Conservation (phyloP, 2,113 vertebrate species). For the Ctenodactylus gundi region DNA sequence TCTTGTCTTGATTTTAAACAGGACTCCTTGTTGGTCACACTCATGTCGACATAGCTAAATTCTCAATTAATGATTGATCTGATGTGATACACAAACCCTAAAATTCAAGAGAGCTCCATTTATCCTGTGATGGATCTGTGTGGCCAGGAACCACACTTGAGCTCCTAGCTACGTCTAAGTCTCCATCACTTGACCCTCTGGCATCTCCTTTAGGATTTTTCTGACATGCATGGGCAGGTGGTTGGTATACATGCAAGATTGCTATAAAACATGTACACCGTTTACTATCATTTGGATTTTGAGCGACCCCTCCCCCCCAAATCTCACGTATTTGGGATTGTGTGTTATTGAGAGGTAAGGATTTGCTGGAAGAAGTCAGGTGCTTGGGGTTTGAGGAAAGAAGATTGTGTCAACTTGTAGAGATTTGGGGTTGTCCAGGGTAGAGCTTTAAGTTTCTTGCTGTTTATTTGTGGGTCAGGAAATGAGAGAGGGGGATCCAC, state of each 20-base stretch:
- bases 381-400: too few relatives aligned
- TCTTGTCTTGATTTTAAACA: neutral
- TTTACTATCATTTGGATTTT: too few relatives aligned
- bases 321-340: too few relatives aligned
- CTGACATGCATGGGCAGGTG: neutral
- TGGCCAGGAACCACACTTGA: neutral
- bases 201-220: neutral
- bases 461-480: too few relatives aligned
- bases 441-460: too few relatives aligned
- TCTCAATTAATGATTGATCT: neutral
- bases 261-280: rapidly evolving
- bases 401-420: too few relatives aligned
- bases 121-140: neutral
- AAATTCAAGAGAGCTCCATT: neutral
- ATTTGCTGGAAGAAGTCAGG: too few relatives aligned
- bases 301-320: too few relatives aligned
- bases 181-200: neutral
- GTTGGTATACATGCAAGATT: rapidly evolving
- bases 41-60: neutral
- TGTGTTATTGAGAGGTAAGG: too few relatives aligned
- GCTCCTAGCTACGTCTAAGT: neutral
- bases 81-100: neutral
- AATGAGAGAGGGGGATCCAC: too few relatives aligned
- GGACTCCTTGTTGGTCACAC: neutral
- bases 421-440: too few relatives aligned